These are phyloP conservation scores for Gortyna flavago DNA, from an alignment of 2,888 invertebrate species.

Conservation along the genomic window DNA sequence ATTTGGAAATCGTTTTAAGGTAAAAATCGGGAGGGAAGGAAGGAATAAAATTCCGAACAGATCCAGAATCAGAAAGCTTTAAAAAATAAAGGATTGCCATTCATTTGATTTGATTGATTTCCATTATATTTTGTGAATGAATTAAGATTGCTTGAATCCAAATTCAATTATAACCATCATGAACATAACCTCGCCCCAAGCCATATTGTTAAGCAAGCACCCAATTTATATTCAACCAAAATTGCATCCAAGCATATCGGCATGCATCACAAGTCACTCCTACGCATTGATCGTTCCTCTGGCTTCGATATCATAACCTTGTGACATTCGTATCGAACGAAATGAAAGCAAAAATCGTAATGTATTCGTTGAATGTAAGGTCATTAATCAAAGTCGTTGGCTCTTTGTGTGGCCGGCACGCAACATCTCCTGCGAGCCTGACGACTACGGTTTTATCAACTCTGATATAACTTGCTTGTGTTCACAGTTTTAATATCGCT, in stretches of 20 bases:
- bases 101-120: neutral
- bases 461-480: conserved; percentile 74
- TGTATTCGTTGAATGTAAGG: conserved; percentile 89
- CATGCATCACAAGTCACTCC: conserved; percentile 62
- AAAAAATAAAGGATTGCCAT: neutral
- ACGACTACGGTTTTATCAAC: conserved; percentile 82
- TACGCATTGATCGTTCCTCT: conserved; percentile 73
- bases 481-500: conserved; percentile 65
- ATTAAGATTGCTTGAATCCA: neutral
- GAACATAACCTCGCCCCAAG: conserved; percentile 13
- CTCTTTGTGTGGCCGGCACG: conserved; percentile 90
- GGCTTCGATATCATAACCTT: conserved; percentile 89
- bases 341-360: conserved; percentile 90
- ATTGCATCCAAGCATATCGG: conserved; percentile 60
- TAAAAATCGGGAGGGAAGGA: neutral
- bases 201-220: conserved; percentile 39
- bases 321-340: conserved; percentile 89
- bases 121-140: neutral
- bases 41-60: neutral
- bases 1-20: too few relatives aligned
- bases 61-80: neutral
- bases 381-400: conserved; percentile 88
- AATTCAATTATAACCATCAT: conserved; percentile 31
- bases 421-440: conserved; percentile 80
- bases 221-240: conserved; percentile 55